These are phyloP conservation scores for Tapera naevia DNA, from an alignment of 2,797 vertebrate species.

Conservation along the genomic window DNA sequence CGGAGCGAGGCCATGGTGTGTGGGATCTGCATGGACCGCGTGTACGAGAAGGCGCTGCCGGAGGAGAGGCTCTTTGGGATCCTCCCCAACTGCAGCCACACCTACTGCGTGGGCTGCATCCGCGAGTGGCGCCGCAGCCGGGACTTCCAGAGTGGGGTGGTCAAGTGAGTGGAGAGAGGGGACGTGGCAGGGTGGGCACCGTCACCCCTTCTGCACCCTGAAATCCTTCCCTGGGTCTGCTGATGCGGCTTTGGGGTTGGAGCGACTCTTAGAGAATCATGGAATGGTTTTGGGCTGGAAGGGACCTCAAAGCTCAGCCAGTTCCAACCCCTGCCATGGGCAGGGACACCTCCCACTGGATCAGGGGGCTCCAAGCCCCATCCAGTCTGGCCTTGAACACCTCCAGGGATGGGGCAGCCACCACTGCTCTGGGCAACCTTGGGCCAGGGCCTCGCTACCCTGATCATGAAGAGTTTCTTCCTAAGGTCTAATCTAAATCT, in stretches of 20 bases:
- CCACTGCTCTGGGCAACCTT: too few relatives aligned
- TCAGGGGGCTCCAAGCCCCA: too few relatives aligned
- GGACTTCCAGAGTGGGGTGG: slow-evolving; percentile 77
- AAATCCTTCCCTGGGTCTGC: neutral
- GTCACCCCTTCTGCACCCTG: neutral
- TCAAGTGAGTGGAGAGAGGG: slow-evolving; percentile 78
- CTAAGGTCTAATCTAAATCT: too few relatives aligned
- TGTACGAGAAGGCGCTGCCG: slow-evolving; percentile 81
- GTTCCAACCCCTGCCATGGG: too few relatives aligned
- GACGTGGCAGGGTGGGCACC: fast-evolving
- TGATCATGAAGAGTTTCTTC: too few relatives aligned
- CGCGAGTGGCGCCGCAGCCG: slow-evolving; percentile 86
- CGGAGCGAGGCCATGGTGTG: slow-evolving; percentile 82
- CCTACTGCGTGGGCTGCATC: slow-evolving; percentile 88
- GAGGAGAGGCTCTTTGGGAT: slow-evolving; percentile 85
- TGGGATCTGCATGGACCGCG: slow-evolving; percentile 93
- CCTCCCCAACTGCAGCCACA: slow-evolving; percentile 88
- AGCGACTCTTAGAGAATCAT: fast-evolving
- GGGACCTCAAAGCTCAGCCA: too few relatives aligned
- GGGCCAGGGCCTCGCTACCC: too few relatives aligned
- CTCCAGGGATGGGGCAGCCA: too few relatives aligned
- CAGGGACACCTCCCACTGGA: too few relatives aligned
- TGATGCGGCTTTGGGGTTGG: neutral
- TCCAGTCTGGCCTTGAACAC: too few relatives aligned
- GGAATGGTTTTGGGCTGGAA: too few relatives aligned